phyloP scores from a whole-genome alignment of 2,888 invertebrate species.

The Isotomurus palustris region DNA sequence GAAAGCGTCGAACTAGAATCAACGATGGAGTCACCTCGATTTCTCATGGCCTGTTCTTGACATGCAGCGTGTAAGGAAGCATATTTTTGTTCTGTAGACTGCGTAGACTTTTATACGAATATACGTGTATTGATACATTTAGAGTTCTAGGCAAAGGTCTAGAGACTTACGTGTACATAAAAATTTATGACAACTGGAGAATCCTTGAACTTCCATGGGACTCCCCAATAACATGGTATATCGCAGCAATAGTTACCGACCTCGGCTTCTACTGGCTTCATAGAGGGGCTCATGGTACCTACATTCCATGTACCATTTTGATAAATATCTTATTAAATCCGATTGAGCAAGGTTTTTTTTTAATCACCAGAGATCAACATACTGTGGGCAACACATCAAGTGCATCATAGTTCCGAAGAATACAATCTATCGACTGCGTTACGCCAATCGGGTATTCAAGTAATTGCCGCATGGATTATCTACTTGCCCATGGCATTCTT shows the following conservation, averaged over 20 bases:
- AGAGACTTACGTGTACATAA: constrained; percentile 66
- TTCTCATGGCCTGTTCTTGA: constrained; percentile 67
- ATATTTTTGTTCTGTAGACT: too few species aligned
- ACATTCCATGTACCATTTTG: neutral
- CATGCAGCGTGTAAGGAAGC: constrained; percentile 63
- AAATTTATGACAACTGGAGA: constrained; percentile 69
- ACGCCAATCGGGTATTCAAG: constrained; percentile 72
- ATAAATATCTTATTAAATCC: neutral
- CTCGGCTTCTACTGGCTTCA: constrained; percentile 77
- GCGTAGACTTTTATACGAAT: too few species aligned
- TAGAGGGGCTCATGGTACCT: neutral
- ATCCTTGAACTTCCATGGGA: constrained; percentile 72
- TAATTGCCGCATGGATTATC: constrained; percentile 65
- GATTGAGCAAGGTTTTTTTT: neutral
- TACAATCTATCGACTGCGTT: constrained; percentile 80
- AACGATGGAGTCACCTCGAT: constrained; percentile 75
- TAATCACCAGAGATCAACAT: constrained; percentile 50
- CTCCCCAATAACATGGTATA: constrained; percentile 71
- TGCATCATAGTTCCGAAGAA: constrained; percentile 85
- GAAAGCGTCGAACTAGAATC: constrained; percentile 61
- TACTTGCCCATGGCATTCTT: constrained; percentile 60
- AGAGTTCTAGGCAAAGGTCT: constrained; percentile 64
- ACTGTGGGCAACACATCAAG: constrained; percentile 57
- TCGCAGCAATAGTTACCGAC: constrained; percentile 73
- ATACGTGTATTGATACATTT: too few species aligned